Evolutionary conservation across 2,888 invertebrate genomes (phyloP), one percentile per base, ranked within the genome.

Genomic region (Ormyrus rosae): DNA sequence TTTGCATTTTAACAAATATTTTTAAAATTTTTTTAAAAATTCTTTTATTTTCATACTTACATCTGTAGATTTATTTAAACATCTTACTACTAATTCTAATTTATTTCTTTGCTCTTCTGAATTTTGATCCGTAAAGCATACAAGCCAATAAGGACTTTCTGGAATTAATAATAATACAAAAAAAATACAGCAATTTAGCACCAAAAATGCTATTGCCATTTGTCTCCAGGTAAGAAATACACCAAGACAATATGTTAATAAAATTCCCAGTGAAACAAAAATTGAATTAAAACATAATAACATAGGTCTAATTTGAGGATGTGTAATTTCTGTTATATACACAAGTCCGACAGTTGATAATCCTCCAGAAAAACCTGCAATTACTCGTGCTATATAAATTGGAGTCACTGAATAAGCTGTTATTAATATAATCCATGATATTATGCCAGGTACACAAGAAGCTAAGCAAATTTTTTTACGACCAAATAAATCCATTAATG

Each of bases 121-220:
- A 48, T 83, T 83, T 53, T 84, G 88, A 70, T 90, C 89, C 83
- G 87, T 89, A 84, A 93, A 92, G 58, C 90, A 90, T 2, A 92
- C 84, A n/a, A 92, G 87, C 93, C 93, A 94, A 80, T 92, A 91
- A 0, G 93, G 93, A 82, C 93, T 93, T 87, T 94, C 93, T 0
- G 93, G 93, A 63, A 93, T 84, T 8, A 91, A 86, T 48, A 89
- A 89, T 1, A 92, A 85, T 0, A 89, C 84, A 19, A 90, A 60
- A 8, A 91, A 87, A 8, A 91, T 90, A 0, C 88, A 56, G 1
- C 89, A 56, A 2, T 91, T 87, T 8, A 92, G 69, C 1, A 85
- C 84, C 48, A 91, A 89, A 83, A 91, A 92, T 6, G 92, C 86
- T 9, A 91, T 88, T 0, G 93, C 91, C 84, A 93, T 91, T 48